These are phyloP conservation scores for Apodemia zela DNA, from an alignment of 2,888 invertebrate genomes.

Conservation along the genomic window DNA sequence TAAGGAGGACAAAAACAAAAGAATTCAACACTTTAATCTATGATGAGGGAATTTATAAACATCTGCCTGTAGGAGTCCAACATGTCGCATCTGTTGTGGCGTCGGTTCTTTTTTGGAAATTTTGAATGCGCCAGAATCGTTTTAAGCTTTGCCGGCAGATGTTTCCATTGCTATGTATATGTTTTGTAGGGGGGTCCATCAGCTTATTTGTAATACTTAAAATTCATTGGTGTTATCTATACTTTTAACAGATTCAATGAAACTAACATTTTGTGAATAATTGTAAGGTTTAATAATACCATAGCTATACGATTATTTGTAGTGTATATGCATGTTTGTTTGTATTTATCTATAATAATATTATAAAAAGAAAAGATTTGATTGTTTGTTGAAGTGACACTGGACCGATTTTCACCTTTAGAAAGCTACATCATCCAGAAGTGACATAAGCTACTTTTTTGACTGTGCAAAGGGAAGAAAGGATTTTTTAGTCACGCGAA, in stretches of 20 bases:
- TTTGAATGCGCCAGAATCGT: constrained; percentile 72
- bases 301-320: too few relatives aligned
- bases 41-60: constrained; percentile 74
- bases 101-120: constrained; percentile 62
- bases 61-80: constrained; percentile 76
- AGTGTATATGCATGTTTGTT: too few relatives aligned
- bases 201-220: constrained; percentile 20
- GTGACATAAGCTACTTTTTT: too few relatives aligned
- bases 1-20: constrained; percentile 64
- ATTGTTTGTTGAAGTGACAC: too few relatives aligned
- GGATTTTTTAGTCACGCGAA: too few relatives aligned
- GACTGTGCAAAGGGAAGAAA: too few relatives aligned
- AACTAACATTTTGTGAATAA: too few relatives aligned
- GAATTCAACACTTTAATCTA: constrained; percentile 68
- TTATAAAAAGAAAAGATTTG: too few relatives aligned
- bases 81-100: constrained; percentile 75
- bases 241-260: background rate
- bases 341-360: too few relatives aligned
- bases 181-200: constrained; percentile 27
- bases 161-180: constrained; percentile 41
- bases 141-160: constrained; percentile 65
- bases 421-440: too few relatives aligned
- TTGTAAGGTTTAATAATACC: too few relatives aligned
- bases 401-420: too few relatives aligned
- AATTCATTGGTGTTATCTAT: background rate